A percentile compares a stretch with the other conserved stretches of the same genome.
phyloP scores from a whole-genome alignment of 2,797 vertebrate genomes.

The Ibycter americanus region DNA sequence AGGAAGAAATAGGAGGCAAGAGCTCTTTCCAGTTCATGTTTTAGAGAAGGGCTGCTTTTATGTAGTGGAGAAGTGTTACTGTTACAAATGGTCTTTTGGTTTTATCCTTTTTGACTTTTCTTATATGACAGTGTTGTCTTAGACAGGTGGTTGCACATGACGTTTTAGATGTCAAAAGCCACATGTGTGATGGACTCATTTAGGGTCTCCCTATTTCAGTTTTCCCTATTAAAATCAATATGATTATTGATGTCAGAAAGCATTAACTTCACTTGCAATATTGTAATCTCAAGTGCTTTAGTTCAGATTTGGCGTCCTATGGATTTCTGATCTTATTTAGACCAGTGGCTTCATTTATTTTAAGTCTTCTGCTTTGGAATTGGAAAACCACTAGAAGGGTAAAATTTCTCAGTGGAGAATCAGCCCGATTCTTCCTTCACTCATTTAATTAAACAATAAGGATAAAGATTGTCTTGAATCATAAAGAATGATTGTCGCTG shows the following conservation, averaged over 20 bases:
- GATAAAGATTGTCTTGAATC: not conserved
- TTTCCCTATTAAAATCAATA: not conserved
- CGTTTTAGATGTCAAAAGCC: not conserved
- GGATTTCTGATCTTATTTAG: not conserved
- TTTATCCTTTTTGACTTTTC: not conserved
- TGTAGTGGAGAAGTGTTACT: not conserved
- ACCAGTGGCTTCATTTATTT: not conserved
- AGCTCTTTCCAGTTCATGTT: not conserved
- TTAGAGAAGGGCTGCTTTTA: not conserved
- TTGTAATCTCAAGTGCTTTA: not conserved
- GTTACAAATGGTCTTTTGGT: not conserved
- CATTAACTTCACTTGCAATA: not conserved
- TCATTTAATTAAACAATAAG: not conserved
- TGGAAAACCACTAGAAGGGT: not conserved
- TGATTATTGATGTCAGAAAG: not conserved
- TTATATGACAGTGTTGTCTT: not conserved
- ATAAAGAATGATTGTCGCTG: not conserved
- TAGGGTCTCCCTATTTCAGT: not conserved
- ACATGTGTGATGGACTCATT: not conserved
- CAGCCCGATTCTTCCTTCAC: not conserved
- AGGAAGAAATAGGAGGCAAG: not conserved
- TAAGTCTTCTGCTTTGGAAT: not conserved
- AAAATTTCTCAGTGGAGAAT: not conserved
- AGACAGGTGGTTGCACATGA: not conserved
- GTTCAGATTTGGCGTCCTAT: not conserved